Conservation (phyloP, 2,797 vertebrate genomes). For the Miopithecus talapoin region DNA sequence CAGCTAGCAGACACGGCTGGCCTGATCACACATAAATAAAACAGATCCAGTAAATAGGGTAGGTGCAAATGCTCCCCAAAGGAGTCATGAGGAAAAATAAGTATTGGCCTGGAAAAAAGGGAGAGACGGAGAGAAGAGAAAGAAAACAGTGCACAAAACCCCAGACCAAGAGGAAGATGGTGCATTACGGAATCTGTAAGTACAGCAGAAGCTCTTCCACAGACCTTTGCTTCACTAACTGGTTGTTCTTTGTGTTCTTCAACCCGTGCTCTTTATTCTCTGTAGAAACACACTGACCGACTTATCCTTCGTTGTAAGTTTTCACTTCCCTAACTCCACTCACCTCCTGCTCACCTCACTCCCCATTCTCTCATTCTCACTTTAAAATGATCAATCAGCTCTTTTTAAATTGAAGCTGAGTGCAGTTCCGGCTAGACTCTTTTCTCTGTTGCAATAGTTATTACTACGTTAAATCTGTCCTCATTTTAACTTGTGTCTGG, state of each 20-base stretch:
- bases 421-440: not conserved
- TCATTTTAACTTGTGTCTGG: not conserved
- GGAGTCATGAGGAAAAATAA: not conserved
- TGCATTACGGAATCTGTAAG: not conserved
- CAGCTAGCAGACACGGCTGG: not conserved
- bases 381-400: not conserved
- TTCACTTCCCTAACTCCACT: not conserved
- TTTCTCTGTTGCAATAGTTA: not conserved
- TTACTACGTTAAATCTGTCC: not conserved
- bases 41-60: not conserved
- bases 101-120: not conserved
- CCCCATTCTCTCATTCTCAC: not conserved
- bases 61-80: not conserved
- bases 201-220: not conserved
- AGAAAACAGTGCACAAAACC: not conserved
- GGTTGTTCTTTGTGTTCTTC: not conserved
- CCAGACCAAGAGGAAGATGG: not conserved
- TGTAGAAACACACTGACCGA: not conserved
- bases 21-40: not conserved
- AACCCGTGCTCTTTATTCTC: not conserved
- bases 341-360: not conserved
- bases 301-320: not conserved
- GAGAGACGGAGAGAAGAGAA: not conserved
- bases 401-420: not conserved
- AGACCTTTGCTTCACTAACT: not conserved